Percentiles rank a stretch among this genome's conserved stretches.
Evolutionary conservation across 2,888 invertebrate species (phyloP).

Genomic region (Morpho achilles): DNA sequence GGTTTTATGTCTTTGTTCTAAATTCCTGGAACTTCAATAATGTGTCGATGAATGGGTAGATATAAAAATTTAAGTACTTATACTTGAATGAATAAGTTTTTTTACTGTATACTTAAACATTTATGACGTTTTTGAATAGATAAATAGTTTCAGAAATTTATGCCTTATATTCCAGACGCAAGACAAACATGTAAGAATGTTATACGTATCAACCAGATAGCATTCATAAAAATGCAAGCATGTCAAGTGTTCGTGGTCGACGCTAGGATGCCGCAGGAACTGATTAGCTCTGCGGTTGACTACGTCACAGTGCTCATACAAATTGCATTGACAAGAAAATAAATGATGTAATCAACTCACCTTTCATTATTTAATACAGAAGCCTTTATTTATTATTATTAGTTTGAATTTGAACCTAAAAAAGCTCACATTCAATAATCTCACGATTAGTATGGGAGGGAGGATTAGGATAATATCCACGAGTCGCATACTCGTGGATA

Average conservation of each 20-base stretch:
- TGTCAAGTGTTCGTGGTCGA: neutral
- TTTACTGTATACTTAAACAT: neutral
- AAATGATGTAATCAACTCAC: no score
- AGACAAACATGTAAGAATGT: neutral
- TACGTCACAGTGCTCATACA: neutral
- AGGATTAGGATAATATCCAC: no score
- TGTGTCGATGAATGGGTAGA: no score
- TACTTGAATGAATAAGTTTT: neutral
- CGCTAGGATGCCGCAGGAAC: neutral
- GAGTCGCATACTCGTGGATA: no score
- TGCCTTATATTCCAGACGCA: neutral
- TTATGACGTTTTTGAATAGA: no score
- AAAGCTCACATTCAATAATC: no score
- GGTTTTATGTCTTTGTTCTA: no score
- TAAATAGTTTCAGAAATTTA: neutral
- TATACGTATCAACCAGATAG: neutral
- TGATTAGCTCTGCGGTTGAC: neutral
- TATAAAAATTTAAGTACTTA: neutral
- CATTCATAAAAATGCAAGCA: neutral
- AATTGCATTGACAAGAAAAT: constrained; percentile 1
- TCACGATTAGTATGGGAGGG: no score
- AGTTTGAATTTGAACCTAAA: no score
- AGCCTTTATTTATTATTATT: no score
- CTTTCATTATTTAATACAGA: no score
- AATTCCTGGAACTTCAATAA: no score